These are phyloP conservation scores for Leptinotarsa haldemani DNA, from an alignment of 2,888 invertebrate genomes.

Conservation along the genomic window DNA sequence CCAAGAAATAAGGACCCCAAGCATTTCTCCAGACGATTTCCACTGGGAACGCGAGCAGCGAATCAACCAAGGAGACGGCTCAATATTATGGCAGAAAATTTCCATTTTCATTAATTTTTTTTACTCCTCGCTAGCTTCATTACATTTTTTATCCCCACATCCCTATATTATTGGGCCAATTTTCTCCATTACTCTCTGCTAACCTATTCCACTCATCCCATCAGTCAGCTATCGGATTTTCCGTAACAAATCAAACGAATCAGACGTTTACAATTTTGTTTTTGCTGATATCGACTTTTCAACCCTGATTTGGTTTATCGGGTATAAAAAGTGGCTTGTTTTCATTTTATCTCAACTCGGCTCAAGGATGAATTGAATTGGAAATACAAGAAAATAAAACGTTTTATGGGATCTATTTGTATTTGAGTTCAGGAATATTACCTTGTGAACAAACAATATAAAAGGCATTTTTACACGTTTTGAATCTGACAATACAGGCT, in stretches of 20 bases:
- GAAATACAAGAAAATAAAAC: neutral
- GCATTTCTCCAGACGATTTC: neutral
- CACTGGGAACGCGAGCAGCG: neutral
- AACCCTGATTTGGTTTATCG: neutral
- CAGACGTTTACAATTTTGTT: slow-evolving; percentile 13
- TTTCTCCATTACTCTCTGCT: neutral
- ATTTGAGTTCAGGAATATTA: neutral
- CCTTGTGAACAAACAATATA: too few relatives aligned
- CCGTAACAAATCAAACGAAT: slow-evolving; percentile 10
- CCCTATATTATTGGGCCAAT: slow-evolving; percentile 9
- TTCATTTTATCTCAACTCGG: slow-evolving; percentile 1
- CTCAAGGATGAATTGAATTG: neutral
- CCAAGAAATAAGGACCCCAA: neutral
- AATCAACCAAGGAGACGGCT: neutral
- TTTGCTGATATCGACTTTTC: slow-evolving; percentile 12
- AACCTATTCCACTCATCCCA: slow-evolving; percentile 5
- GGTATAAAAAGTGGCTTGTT: neutral
- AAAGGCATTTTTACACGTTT: too few relatives aligned
- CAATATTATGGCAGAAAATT: slow-evolving; percentile 10
- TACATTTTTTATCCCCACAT: neutral
- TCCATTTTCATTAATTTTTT: slow-evolving; percentile 19
- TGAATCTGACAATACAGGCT: too few relatives aligned
- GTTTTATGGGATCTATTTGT: neutral
- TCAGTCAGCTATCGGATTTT: slow-evolving; percentile 11
- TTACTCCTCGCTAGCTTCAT: slow-evolving; percentile 2